Evolutionary conservation across 2,797 vertebrate species (phyloP), one percentile per base, ranked within the genome.

Genomic region (Ctenopoma multispine): DNA sequence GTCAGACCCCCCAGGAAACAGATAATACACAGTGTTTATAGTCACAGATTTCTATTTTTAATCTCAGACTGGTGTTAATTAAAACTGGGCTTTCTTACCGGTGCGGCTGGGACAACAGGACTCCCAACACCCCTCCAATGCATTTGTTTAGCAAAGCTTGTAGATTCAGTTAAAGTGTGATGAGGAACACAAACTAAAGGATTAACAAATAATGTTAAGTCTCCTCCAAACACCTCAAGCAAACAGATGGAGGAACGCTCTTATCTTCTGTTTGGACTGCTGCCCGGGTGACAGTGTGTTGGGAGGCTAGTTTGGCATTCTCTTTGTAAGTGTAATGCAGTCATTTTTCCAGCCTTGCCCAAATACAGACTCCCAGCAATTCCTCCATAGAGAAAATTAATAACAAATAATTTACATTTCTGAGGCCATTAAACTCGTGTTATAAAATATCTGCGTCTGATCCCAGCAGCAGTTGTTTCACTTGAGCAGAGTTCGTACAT

Each of bases 191-290:
- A 31, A 34, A 23, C 23, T 9, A 14, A 47, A 23, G 31, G 47
- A 38, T 67, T 56, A 51, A 72, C 24, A 58, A 18, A 7, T 41
- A 18, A 63, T 41, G 44, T 71, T 46, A 50, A 34, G 17, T 51
- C 44, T 57, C 54, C 43, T 21, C 8, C 64, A 64, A 54, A 60
- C 58, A 54, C 47, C 47, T n/a, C 17, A 4, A 63, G 55, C 69
- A 49, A 69, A 56, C 61, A 74, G 66, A 69, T 5, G 75, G 58
- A 63, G 29, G 51, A 44, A 21, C 8, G 14, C 23, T 47, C 12
- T 5, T 65, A 43, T 53, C 41, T 41, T 21, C 5, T 55, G 34
- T 38, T 27, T 69, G 60, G 69, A 63, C 69, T 17, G 47, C 46
- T n/a, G 27, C 36, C 55, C 7, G 13, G 55, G 11, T 21, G 11